phyloP scores from a whole-genome alignment of 2,113 vertebrate genomes.

The Meles meles region DNA sequence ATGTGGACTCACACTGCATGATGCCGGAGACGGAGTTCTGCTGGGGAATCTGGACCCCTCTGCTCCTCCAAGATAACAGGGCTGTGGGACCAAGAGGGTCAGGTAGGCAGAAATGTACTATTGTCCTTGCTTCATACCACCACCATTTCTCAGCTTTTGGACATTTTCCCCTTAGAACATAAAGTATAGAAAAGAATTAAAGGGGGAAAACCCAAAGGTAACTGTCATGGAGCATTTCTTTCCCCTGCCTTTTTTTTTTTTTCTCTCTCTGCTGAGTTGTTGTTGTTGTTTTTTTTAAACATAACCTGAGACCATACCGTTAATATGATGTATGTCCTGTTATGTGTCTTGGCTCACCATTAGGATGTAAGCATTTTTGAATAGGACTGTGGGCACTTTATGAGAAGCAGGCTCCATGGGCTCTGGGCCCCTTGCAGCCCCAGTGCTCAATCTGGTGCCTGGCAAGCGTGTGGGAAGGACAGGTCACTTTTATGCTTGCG shows the following conservation, averaged over 20 bases:
- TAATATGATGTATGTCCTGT: background rate
- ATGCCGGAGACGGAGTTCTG: fast-evolving
- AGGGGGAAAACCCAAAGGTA: background rate
- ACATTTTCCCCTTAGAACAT: background rate
- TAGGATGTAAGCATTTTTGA: fast-evolving
- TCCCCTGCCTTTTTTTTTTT: background rate
- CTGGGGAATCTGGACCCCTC: fast-evolving
- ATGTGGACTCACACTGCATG: background rate
- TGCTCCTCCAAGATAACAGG: background rate
- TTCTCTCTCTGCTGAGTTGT: background rate
- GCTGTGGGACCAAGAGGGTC: background rate
- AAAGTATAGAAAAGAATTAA: background rate
- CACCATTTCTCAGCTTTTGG: background rate
- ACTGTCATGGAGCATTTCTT: fast-evolving
- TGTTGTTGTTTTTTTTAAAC: background rate
- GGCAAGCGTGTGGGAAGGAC: background rate
- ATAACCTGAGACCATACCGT: background rate
- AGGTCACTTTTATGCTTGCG: background rate
- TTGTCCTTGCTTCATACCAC: background rate
- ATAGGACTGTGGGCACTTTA: fast-evolving
- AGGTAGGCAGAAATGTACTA: fast-evolving
- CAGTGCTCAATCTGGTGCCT: background rate
- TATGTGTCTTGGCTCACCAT: background rate
- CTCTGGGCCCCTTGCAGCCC: background rate
- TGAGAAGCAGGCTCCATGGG: fast-evolving